A percentile compares a stretch with the other conserved stretches of the same genome.
Conservation (phyloP, 2,888 invertebrate species). For the Punctoribates punctum region DNA sequence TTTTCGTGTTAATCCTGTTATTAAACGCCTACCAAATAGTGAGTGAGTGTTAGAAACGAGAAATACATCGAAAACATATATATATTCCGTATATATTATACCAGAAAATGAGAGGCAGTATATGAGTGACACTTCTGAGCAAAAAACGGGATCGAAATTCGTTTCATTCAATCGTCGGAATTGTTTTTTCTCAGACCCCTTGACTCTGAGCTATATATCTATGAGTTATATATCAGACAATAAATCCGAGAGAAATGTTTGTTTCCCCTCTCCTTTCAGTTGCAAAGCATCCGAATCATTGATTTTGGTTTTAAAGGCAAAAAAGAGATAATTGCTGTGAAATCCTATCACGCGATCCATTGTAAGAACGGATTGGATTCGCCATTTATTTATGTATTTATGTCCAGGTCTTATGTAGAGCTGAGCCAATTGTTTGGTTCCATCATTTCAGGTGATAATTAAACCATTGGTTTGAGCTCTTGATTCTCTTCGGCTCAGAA, state of each 20-base stretch:
- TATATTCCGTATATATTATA: neutral
- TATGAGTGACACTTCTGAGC: neutral
- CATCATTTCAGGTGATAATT: neutral
- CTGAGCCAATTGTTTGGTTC: neutral
- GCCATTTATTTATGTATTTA: neutral
- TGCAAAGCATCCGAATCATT: neutral
- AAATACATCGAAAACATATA: neutral
- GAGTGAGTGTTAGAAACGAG: neutral
- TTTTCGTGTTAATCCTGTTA: neutral
- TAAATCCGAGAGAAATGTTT: too few relatives aligned
- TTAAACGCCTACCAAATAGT: slow-evolving; percentile 9
- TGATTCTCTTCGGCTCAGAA: too few relatives aligned
- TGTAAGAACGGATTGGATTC: slow-evolving; percentile 3
- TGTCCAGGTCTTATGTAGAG: neutral
- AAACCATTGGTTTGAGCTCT: too few relatives aligned
- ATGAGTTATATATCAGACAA: neutral
- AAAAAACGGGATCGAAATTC: neutral
- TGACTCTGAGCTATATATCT: neutral
- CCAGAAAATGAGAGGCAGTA: neutral
- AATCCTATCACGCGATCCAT: slow-evolving; percentile 5
- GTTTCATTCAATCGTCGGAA: neutral
- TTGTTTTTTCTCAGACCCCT: neutral
- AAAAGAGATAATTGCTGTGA: slow-evolving; percentile 5
- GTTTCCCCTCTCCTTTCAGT: neutral
- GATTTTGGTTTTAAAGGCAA: neutral